Conservation (phyloP, 2,113 vertebrate species). For the Mirza zaza region DNA sequence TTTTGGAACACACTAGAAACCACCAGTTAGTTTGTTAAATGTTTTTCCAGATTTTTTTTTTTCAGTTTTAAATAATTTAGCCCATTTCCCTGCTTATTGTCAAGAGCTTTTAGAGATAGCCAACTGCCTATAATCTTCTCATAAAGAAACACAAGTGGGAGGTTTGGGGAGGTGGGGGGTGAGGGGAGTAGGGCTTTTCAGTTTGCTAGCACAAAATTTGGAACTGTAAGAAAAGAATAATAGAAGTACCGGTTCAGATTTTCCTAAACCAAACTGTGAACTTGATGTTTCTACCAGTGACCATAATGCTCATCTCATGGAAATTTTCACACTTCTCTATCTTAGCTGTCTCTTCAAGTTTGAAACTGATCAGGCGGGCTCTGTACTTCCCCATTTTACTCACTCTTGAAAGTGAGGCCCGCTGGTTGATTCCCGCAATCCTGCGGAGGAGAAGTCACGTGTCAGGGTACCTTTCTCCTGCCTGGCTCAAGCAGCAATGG, state of each 20-base stretch:
- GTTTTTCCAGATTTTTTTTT: conserved; percentile 61
- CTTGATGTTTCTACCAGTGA: conserved; percentile 18
- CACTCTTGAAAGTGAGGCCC: neutral
- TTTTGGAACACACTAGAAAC: conserved; percentile 69
- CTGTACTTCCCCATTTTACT: neutral
- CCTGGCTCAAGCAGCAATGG: neutral
- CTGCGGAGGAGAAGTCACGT: neutral
- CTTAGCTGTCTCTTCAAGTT: neutral
- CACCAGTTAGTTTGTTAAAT: conserved; percentile 60
- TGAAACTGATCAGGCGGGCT: neutral
- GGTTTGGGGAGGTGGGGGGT: neutral
- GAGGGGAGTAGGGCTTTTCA: conserved; percentile 26
- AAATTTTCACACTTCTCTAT: conserved; percentile 18
- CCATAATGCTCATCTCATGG: neutral
- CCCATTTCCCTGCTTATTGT: conserved; percentile 59
- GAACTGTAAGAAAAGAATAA: conserved; percentile 35
- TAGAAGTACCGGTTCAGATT: conserved; percentile 55
- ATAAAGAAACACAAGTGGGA: conserved; percentile 63
- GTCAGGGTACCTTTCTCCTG: neutral
- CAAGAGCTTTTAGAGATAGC: conserved; percentile 54
- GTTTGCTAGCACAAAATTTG: conserved; percentile 57
- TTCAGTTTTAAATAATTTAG: conserved; percentile 55
- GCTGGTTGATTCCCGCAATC: neutral
- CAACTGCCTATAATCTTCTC: conserved; percentile 65
- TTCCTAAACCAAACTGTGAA: conserved; percentile 44